These are phyloP conservation scores for Scolopax rusticola DNA, from an alignment of 2,797 vertebrate genomes.

Conservation along the genomic window DNA sequence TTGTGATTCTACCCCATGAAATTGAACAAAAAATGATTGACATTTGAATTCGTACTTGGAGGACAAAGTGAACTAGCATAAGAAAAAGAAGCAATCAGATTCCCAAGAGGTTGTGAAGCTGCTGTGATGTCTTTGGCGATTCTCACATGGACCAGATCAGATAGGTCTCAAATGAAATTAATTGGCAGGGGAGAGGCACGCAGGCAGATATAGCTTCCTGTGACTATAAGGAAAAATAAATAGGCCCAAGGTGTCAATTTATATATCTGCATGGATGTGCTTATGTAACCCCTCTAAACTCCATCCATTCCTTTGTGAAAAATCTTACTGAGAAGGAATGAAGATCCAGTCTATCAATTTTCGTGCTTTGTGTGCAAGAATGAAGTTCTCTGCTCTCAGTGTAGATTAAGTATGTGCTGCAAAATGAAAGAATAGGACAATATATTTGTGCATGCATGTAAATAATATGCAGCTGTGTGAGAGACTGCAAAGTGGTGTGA, in stretches of 20 bases:
- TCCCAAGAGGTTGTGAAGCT: slow-evolving; percentile 40
- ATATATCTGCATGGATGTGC: neutral
- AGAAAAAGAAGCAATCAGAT: slow-evolving; percentile 58
- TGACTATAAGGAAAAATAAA: neutral
- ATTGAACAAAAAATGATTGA: slow-evolving; percentile 83
- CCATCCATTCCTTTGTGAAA: neutral
- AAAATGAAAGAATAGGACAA: neutral
- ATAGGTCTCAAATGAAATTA: slow-evolving; percentile 15
- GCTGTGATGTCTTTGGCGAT: slow-evolving; percentile 28
- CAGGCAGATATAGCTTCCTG: neutral
- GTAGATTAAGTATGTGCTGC: neutral
- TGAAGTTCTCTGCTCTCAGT: neutral
- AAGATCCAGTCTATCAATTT: neutral
- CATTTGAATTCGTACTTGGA: slow-evolving; percentile 81
- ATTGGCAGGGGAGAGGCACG: neutral
- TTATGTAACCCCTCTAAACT: neutral
- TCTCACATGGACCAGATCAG: slow-evolving; percentile 23
- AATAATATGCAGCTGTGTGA: neutral
- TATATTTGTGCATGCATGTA: neutral
- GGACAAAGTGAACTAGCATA: slow-evolving; percentile 60
- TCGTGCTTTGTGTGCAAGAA: neutral
- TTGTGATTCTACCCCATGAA: slow-evolving; percentile 83
- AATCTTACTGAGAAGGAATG: neutral
- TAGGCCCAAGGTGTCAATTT: neutral
- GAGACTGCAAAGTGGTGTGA: neutral